These are phyloP conservation scores for Pyrrhura leucotis DNA, from an alignment of 2,797 vertebrate genomes.

Conservation along the genomic window DNA sequence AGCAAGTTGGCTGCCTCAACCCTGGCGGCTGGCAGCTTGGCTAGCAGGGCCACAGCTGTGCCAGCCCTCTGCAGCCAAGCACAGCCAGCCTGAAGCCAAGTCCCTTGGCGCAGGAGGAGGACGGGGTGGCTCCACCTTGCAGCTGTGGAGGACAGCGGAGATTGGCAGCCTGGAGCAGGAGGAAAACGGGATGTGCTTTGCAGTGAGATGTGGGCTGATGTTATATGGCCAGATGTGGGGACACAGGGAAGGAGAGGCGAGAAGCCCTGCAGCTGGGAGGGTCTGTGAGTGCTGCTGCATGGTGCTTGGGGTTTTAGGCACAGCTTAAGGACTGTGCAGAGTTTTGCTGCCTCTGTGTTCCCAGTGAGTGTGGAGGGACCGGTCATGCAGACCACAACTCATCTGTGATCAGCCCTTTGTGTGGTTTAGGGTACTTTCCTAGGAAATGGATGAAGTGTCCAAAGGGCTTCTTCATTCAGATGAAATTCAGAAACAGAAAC, in stretches of 20 bases:
- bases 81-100: not conserved
- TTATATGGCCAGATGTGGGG: not conserved
- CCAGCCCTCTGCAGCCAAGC: not conserved
- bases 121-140: not conserved
- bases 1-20: not conserved
- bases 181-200: not conserved
- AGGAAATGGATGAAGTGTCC: not conserved
- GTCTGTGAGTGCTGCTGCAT: not conserved
- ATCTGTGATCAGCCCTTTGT: not conserved
- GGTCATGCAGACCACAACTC: not conserved
- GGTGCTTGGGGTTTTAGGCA: not conserved
- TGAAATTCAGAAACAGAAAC: not conserved
- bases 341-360: not conserved
- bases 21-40: not conserved
- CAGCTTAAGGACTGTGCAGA: rapidly evolving
- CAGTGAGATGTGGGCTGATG: not conserved
- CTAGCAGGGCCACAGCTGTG: not conserved
- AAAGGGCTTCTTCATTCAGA: not conserved
- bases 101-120: not conserved
- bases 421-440: not conserved
- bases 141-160: not conserved
- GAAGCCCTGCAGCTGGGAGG: not conserved
- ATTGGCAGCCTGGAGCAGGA: not conserved
- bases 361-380: not conserved
- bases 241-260: rapidly evolving